Conservation (phyloP, 2,888 invertebrate genomes). For the Philaethria dido region DNA sequence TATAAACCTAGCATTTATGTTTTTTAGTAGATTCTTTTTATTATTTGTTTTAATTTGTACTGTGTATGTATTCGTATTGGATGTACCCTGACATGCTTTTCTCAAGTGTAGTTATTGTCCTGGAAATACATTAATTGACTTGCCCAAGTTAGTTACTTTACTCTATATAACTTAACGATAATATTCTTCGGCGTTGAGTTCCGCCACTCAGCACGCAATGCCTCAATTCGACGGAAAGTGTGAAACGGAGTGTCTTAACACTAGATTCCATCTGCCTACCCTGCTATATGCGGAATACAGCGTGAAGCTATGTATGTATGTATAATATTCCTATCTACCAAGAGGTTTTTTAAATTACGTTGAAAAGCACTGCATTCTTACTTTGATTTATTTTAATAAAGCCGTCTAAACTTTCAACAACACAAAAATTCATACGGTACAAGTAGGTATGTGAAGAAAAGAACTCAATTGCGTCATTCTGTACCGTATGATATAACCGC, state of each 20-base stretch:
- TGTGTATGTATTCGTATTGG: not conserved
- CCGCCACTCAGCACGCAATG: too few species aligned
- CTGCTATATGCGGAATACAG: too few species aligned
- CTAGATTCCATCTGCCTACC: too few species aligned
- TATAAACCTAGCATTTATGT: not conserved
- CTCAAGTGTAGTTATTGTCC: not conserved
- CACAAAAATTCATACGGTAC: not conserved
- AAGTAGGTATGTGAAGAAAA: slow-evolving; percentile 1
- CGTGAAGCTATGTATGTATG: too few species aligned
- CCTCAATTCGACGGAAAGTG: too few species aligned
- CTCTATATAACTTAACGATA: too few species aligned
- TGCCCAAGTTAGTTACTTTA: too few species aligned
- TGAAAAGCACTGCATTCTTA: not conserved
- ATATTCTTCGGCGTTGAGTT: too few species aligned
- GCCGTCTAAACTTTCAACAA: not conserved
- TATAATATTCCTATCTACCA: too few species aligned
- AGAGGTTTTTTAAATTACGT: not conserved
- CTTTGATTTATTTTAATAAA: not conserved
- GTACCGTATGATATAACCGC: slow-evolving; percentile 27
- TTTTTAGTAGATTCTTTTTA: not conserved
- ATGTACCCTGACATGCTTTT: too few species aligned
- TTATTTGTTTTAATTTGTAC: not conserved
- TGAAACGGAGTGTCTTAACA: too few species aligned
- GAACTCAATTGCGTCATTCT: slow-evolving; percentile 16
- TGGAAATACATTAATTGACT: too few species aligned